Base-by-base conservation (phyloP, 2,797 vertebrate genomes). In the Balearica regulorum region DNA sequence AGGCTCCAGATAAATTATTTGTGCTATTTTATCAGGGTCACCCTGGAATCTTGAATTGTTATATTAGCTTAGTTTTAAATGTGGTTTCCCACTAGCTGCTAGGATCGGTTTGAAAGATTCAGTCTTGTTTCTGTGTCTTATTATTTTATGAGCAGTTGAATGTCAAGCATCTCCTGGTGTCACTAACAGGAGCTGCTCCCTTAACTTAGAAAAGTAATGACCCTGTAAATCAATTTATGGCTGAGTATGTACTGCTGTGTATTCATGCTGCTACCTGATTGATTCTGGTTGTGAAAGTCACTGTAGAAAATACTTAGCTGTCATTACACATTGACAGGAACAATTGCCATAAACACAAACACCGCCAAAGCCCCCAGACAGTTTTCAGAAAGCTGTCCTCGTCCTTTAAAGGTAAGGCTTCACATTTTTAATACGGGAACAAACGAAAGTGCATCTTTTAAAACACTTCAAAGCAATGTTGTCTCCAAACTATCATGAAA, bases 161-260 rank as follows among this genome's bases (percentile, higher is more conserved):
- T 89, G 81, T 87, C 88, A 95, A 92, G 46, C 49, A 37, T 90
- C 68, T 95, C 70, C 57, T 83, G 44, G n/a, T 95, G 65, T 94
- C 88, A 89, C 83, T 90, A 92, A 77, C 64, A 89, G 75, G 81
- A 95, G 37, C 44, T 83, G 68, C 43, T 96, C 41, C 29, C 76
- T 95, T 85, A 93, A 89, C 68, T 95, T 87, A 77, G 87, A 90
- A 75, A 93, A 90, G 83, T 95, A 92, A 95, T 93, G 92, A 89
- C 55, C 83, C 93, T 21, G 60, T 93, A 95, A 92, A 95, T 94
- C 73, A 92, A 64, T 96, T 92, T 93, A 72, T 91, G 71, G 75
- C 75, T 77, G 73, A 61, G 37, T 93, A 77, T 71, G 53, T 87
- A 85, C 71, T 89, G 71, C 78, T 92, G 71, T 71, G 94, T 79